Evolutionary conservation across 2,797 vertebrate genomes (phyloP).

Genomic region (Coilia nasus): DNA sequence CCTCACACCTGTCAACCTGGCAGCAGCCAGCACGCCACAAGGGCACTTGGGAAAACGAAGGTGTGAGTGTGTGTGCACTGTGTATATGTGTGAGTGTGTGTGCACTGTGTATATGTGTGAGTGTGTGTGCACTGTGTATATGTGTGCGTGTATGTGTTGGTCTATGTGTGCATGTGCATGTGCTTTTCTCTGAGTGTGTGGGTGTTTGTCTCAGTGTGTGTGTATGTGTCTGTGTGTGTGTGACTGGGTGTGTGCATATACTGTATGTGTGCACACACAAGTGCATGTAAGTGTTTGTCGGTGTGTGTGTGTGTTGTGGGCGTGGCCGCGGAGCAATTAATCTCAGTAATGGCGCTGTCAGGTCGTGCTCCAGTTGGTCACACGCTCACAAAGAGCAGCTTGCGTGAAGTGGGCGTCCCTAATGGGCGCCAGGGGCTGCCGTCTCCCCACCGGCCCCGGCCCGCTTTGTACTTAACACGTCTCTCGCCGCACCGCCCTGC

Average conservation of each 20-base stretch:
- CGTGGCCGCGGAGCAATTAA: not conserved
- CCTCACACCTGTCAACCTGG: constrained; percentile 30
- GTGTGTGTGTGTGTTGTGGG: not conserved
- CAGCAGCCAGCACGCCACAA: constrained; percentile 19
- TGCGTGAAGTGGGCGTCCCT: not conserved
- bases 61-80: not conserved
- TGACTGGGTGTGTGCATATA: too few species aligned
- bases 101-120: not conserved
- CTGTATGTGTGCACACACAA: too few species aligned
- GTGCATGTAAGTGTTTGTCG: too few species aligned
- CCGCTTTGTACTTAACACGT: constrained; percentile 12
- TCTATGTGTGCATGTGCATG: not conserved
- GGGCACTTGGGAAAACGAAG: not conserved
- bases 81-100: constrained; percentile 24
- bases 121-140: not conserved
- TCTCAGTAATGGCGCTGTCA: constrained; percentile 17
- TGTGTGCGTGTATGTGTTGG: not conserved
- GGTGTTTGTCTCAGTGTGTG: not conserved
- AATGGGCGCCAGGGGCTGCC: not conserved
- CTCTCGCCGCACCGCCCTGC: not conserved
- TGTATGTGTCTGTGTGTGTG: not conserved
- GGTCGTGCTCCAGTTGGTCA: not conserved
- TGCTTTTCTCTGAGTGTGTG: not conserved
- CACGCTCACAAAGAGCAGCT: not conserved
- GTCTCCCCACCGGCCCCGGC: too few species aligned